Percentiles rank a stretch among this genome's conserved stretches.
These are phyloP conservation scores for Myxocyprinus asiaticus DNA, from an alignment of 2,113 vertebrate species.

Conservation along the genomic window DNA sequence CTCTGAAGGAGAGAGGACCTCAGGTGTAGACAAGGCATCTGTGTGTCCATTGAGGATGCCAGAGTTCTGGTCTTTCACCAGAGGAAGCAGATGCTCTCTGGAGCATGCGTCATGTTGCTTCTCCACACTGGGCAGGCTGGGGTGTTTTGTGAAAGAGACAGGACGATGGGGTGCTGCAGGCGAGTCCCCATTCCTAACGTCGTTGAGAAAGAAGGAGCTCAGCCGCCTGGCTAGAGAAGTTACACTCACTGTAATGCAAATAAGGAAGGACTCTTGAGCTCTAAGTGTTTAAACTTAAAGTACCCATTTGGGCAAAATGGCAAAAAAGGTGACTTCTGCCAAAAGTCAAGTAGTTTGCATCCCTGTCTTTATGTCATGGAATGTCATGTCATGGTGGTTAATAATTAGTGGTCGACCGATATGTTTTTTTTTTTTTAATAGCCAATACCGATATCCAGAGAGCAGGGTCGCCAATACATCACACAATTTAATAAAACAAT, in stretches of 20 bases:
- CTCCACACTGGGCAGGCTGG: constrained; percentile 20
- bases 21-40: not conserved
- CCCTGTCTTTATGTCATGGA: no score
- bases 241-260: constrained; percentile 70
- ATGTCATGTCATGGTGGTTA: no score
- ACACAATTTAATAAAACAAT: no score
- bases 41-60: not conserved
- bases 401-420: no score
- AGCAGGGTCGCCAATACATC: no score
- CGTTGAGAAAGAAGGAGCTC: constrained; percentile 74
- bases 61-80: not conserved
- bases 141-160: constrained; percentile 34
- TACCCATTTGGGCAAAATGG: no score
- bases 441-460: no score
- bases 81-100: constrained; percentile 62
- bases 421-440: no score
- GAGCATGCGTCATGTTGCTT: constrained; percentile 54
- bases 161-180: constrained; percentile 4
- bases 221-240: constrained; percentile 79
- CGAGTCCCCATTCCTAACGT: constrained; percentile 52
- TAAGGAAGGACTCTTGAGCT: not conserved
- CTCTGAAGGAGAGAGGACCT: not conserved
- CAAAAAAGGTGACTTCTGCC: no score
- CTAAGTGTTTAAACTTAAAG: no score
- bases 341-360: no score